Percentiles rank a stretch among this genome's conserved stretches.
Conservation (phyloP, 2,888 invertebrate genomes). For the Drosophila cognata region DNA sequence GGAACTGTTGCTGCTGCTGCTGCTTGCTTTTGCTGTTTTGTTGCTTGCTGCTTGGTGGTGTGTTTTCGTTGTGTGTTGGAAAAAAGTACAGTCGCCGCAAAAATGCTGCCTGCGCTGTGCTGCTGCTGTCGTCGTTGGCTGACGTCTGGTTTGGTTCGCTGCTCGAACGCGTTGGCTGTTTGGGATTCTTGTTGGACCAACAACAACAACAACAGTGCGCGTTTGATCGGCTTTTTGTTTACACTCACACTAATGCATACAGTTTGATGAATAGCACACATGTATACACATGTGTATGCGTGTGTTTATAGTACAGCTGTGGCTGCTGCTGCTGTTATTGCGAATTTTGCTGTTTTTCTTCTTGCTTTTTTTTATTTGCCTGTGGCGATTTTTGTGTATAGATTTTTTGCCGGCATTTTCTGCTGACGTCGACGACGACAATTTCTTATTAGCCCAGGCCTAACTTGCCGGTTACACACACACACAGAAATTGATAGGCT, state of each 20-base stretch:
- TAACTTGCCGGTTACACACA: conserved; percentile 28
- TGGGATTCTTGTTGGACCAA: conserved; percentile 74
- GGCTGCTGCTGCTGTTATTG: conserved; percentile 45
- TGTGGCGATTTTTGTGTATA: conserved; percentile 38
- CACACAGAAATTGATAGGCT: conserved; percentile 13
- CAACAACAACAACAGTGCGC: conserved; percentile 39
- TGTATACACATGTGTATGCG: conserved; percentile 2
- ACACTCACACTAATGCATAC: conserved; percentile 64
- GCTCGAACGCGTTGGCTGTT: conserved; percentile 69
- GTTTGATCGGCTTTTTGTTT: conserved; percentile 78
- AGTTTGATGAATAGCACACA: conserved; percentile 7
- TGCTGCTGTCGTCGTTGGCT: conserved; percentile 29
- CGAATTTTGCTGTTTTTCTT: conserved; percentile 26
- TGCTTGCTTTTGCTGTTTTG: conserved; percentile 35
- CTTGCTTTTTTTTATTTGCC: conserved; percentile 14
- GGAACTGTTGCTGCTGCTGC: conserved; percentile 80
- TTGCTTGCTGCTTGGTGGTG: conserved; percentile 59
- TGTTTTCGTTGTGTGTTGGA: conserved; percentile 68
- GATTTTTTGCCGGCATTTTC: conserved; percentile 72
- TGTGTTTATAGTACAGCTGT: conserved; percentile 56
- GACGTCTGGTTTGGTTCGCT: conserved; percentile 42
- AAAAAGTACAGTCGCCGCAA: conserved; percentile 85
- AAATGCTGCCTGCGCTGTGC: conserved; percentile 65
- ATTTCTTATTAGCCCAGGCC: conserved; percentile 67
- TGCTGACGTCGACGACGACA: conserved; percentile 54